Percentiles rank a stretch among this genome's conserved stretches.
Evolutionary conservation across 2,113 vertebrate genomes (phyloP).

Genomic region (Elachura formosa): DNA sequence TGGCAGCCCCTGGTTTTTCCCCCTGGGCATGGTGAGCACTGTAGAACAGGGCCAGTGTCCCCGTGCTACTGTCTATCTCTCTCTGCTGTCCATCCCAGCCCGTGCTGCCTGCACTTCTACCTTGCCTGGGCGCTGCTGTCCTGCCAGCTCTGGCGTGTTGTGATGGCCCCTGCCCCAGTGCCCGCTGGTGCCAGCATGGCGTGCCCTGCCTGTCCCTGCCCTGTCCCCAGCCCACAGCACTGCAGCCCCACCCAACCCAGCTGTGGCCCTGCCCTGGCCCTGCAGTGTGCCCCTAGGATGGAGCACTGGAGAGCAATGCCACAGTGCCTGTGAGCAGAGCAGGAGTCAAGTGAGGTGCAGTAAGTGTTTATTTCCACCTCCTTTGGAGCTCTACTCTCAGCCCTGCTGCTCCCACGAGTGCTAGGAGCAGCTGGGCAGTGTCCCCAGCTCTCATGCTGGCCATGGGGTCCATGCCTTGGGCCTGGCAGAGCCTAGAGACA

Average conservation of each 20-base stretch:
- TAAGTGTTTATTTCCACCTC: slow-evolving; percentile 13
- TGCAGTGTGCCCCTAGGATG: rapidly evolving
- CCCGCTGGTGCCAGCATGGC: not conserved
- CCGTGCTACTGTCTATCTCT: not conserved
- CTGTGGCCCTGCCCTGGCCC: not conserved
- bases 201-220: not conserved
- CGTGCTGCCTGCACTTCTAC: not conserved
- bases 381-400: not conserved
- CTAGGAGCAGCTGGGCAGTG: not conserved
- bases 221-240: not conserved
- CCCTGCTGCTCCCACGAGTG: not conserved
- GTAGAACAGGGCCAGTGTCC: not conserved
- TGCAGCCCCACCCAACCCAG: not conserved
- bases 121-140: not conserved
- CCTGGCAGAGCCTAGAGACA: not conserved
- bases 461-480: rapidly evolving
- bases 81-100: rapidly evolving
- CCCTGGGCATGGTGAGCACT: not conserved
- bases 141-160: not conserved
- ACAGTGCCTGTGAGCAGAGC: not conserved
- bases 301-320: not conserved
- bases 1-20: not conserved
- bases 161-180: not conserved
- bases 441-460: not conserved
- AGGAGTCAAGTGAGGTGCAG: not conserved